phyloP scores from a whole-genome alignment of 2,113 vertebrate species.

The Rhabdornis inornatus region DNA sequence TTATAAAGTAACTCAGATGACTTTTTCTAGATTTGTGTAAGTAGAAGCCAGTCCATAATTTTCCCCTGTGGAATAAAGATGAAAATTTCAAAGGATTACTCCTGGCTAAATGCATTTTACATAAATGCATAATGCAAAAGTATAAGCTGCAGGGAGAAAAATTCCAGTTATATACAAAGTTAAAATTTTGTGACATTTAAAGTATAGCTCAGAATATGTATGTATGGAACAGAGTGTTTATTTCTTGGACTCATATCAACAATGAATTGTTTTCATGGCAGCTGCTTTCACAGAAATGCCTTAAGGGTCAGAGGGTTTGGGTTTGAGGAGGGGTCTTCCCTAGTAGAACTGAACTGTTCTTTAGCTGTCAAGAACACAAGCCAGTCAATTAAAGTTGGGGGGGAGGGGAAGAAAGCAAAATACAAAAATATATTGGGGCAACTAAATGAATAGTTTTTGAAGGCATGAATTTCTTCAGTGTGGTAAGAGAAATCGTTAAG shows the following conservation, averaged over 20 bases:
- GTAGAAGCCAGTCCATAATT: slow-evolving; percentile 60
- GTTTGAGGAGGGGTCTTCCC: neutral
- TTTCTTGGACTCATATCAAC: slow-evolving; percentile 18
- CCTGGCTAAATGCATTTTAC: slow-evolving; percentile 63
- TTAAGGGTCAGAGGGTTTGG: neutral
- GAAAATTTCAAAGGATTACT: slow-evolving; percentile 68
- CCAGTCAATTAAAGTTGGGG: neutral
- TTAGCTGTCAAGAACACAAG: neutral
- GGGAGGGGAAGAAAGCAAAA: fast-evolving
- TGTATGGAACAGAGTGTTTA: slow-evolving; percentile 11
- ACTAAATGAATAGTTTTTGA: neutral
- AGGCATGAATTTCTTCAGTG: neutral
- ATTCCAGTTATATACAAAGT: neutral
- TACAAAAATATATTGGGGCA: neutral
- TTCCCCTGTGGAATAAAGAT: slow-evolving; percentile 60
- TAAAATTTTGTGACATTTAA: slow-evolving; percentile 57
- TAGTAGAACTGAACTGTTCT: neutral
- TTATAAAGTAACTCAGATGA: slow-evolving; percentile 37
- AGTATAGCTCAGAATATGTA: slow-evolving; percentile 32
- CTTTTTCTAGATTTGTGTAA: slow-evolving; percentile 49
- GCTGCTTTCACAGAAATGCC: neutral
- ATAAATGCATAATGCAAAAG: slow-evolving; percentile 72
- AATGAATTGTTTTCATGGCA: slow-evolving; percentile 17
- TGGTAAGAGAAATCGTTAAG: neutral
- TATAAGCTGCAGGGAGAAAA: slow-evolving; percentile 47